These are phyloP conservation scores for Mimumesa dahlbomi DNA, from an alignment of 2,888 invertebrate genomes.

Conservation along the genomic window DNA sequence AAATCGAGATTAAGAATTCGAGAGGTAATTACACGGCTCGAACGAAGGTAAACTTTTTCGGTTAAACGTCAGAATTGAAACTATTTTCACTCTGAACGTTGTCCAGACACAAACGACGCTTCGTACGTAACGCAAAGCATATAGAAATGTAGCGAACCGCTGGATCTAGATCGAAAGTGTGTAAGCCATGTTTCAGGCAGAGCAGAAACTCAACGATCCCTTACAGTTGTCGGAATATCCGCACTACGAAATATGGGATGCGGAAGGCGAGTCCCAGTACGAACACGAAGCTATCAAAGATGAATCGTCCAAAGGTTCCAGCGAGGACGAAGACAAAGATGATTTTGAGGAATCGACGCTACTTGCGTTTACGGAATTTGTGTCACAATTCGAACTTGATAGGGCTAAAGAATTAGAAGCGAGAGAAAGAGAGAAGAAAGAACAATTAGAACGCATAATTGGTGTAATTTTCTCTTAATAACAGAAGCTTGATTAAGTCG, in stretches of 20 bases:
- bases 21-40: too few relatives aligned
- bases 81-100: neutral
- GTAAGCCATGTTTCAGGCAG: slow-evolving; percentile 2
- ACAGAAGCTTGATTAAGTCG: slow-evolving; percentile 5
- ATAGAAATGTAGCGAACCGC: slow-evolving; percentile 5
- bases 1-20: too few relatives aligned
- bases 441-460: slow-evolving; percentile 46
- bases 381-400: slow-evolving; percentile 13
- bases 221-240: slow-evolving; percentile 6
- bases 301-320: slow-evolving; percentile 8
- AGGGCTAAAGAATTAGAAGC: slow-evolving; percentile 17
- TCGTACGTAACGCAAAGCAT: neutral
- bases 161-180: neutral
- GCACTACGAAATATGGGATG: slow-evolving; percentile 16
- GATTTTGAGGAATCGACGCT: slow-evolving; percentile 13
- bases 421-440: slow-evolving; percentile 30
- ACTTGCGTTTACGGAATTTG: slow-evolving; percentile 14
- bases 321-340: slow-evolving; percentile 27
- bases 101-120: neutral
- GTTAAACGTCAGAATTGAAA: neutral
- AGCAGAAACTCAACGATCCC: neutral
- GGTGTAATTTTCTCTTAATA: slow-evolving; percentile 55
- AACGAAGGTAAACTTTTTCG: too few relatives aligned
- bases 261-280: too few relatives aligned
- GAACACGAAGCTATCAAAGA: slow-evolving; percentile 14